These are phyloP conservation scores for Dolichomitus sp. DNA, from an alignment of 2,888 invertebrate genomes.

Conservation along the genomic window DNA sequence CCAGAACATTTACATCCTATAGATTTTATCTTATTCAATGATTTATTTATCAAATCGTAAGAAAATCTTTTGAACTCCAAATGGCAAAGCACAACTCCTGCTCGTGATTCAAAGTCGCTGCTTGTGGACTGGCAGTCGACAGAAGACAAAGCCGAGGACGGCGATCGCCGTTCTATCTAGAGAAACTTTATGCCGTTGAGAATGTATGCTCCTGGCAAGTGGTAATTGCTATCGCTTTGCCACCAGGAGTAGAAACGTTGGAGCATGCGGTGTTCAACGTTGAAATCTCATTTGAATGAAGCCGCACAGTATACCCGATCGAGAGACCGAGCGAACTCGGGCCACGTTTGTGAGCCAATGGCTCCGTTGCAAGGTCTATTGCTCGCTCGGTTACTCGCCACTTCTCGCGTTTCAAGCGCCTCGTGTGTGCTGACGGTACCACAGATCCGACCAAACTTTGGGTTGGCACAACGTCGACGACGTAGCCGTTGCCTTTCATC, in stretches of 20 bases:
- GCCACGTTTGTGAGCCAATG: constrained; percentile 27
- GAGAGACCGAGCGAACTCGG: constrained; percentile 37
- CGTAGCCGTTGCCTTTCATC: constrained; percentile 45
- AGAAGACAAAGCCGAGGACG: constrained; percentile 1
- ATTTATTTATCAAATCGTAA: constrained; percentile 1
- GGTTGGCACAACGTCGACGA: constrained; percentile 29
- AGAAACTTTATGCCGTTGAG: constrained; percentile 8
- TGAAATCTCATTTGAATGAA: constrained; percentile 43
- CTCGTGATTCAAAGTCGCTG: background rate
- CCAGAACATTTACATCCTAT: background rate
- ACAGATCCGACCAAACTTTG: constrained; percentile 43
- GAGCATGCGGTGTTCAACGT: constrained; percentile 14
- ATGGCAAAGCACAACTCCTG: background rate
- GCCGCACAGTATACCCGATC: constrained; percentile 11
- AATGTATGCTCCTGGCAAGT: constrained; percentile 32
- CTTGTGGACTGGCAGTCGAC: background rate
- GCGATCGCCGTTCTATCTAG: background rate
- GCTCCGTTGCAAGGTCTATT: constrained; percentile 29
- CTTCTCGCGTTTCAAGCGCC: constrained; percentile 28
- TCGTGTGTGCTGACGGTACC: constrained; percentile 38
- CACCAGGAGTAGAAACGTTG: constrained; percentile 14
- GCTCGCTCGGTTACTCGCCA: constrained; percentile 31
- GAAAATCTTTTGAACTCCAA: background rate
- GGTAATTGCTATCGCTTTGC: constrained; percentile 51
- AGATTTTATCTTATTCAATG: background rate